These are phyloP conservation scores for Acanthococcus lagerstroemiae DNA, from an alignment of 2,888 invertebrate species.

Conservation along the genomic window DNA sequence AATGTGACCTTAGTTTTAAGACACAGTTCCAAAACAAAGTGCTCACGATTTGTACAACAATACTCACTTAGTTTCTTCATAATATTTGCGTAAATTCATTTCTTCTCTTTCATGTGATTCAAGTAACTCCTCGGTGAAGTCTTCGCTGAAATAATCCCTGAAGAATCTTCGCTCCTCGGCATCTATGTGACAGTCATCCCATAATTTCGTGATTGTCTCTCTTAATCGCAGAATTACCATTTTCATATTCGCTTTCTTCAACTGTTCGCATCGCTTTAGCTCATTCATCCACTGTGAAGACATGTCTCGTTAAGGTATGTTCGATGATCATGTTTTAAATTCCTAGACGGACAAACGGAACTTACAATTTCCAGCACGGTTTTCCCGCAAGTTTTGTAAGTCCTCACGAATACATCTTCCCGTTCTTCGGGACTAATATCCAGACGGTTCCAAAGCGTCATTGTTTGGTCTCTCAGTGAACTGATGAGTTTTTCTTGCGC, in stretches of 20 bases:
- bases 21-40: not conserved
- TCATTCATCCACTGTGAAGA: constrained; percentile 52
- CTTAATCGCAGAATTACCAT: constrained; percentile 56
- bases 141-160: constrained; percentile 53
- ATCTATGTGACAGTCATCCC: constrained; percentile 66
- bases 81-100: constrained; percentile 55
- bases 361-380: constrained; percentile 47
- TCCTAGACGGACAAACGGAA: constrained; percentile 23
- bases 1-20: too few species aligned
- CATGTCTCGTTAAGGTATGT: not conserved
- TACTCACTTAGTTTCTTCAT: constrained; percentile 53
- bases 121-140: constrained; percentile 69
- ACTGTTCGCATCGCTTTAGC: constrained; percentile 60
- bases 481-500: constrained; percentile 22
- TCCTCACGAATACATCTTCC: constrained; percentile 51
- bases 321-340: not conserved
- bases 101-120: constrained; percentile 68
- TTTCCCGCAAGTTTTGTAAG: constrained; percentile 51
- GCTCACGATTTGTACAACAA: not conserved
- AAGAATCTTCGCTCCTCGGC: constrained; percentile 53
- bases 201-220: constrained; percentile 58
- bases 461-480: constrained; percentile 27
- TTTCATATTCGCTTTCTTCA: constrained; percentile 63
- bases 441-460: constrained; percentile 30
- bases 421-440: constrained; percentile 44